Base-by-base conservation (phyloP, 2,113 vertebrate species). In the Archocentrus centrarchus region DNA sequence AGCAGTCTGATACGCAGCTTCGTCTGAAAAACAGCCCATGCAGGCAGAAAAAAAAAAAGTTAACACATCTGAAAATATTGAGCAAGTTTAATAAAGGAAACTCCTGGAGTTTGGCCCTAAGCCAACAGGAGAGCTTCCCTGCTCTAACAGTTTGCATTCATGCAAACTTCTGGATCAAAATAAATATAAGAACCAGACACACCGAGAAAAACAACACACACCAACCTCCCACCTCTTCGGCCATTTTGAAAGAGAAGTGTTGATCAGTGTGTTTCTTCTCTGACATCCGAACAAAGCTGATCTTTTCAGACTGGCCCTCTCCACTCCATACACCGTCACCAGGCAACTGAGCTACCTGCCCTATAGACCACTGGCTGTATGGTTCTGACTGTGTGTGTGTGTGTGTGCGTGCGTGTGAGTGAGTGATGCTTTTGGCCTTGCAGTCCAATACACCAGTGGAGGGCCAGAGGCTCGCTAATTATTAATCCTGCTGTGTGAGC, bases 401-500 rank as follows among this genome's bases (percentile, higher is more conserved):
- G 66, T 82, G 20, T 82, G 79, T 81, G n/a, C 82, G 81, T 81
- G 59, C 81, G 80, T 7, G 35, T 37, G 35, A 7, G 24, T 30
- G 30, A 30, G 30, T 80, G 84, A 84, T 68, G 81, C 84, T 86
- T 93, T 84, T 73, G 94, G 93, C 70, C 53, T 82, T 91, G 93
- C 90, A 91, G 92, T 91, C 81, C 75, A 93, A 94, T 96, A 88
- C 78, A 75, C 93, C 90, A 89, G 92, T 89, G 93, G 93, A 93
- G 95, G 93, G 84, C 88, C 73, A 63, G 84, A 91, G 83, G 90
- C 93, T 95, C 77, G 92, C 88, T 93, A 96, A 96, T 96, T 95
- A 93, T 96, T 96, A 96, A 96, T 96, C 91, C 86, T 93, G 87
- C 91, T 86, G 85, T 85, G 85, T 81, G 89, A 85, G 92, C 84